Evolutionary conservation across 2,113 vertebrate genomes (phyloP).

Genomic region (Barnardius zonarius): DNA sequence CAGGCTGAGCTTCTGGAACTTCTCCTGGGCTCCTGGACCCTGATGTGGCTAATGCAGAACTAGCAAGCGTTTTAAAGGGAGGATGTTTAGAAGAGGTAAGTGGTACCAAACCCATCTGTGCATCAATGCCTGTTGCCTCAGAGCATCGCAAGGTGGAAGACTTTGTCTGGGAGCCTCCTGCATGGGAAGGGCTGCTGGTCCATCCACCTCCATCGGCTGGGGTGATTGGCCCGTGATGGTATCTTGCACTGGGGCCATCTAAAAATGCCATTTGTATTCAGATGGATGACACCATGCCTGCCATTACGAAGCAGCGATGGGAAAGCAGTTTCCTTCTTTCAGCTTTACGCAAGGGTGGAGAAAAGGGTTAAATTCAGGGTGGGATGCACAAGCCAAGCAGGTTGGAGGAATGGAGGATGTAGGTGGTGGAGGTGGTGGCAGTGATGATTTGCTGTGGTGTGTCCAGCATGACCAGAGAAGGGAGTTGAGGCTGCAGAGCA

Average conservation of each 20-base stretch:
- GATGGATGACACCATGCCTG: neutral
- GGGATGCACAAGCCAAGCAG: neutral
- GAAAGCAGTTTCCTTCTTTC: neutral
- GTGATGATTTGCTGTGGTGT: no score
- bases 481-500: neutral
- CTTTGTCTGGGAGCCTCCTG: neutral
- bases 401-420: neutral
- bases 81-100: neutral
- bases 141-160: neutral
- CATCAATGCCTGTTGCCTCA: neutral
- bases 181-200: accelerated
- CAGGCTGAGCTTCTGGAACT: neutral
- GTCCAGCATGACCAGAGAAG: neutral
- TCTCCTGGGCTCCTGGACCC: neutral
- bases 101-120: neutral
- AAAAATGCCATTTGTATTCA: neutral
- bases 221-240: accelerated
- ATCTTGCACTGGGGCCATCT: neutral
- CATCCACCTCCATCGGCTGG: accelerated
- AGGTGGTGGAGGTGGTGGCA: neutral
- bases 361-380: accelerated
- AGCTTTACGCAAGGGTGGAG: neutral
- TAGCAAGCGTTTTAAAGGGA: neutral
- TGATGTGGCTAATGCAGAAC: accelerated
- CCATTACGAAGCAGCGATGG: accelerated